phyloP scores from a whole-genome alignment of 2,888 invertebrate genomes.

The Archips xylosteana region DNA sequence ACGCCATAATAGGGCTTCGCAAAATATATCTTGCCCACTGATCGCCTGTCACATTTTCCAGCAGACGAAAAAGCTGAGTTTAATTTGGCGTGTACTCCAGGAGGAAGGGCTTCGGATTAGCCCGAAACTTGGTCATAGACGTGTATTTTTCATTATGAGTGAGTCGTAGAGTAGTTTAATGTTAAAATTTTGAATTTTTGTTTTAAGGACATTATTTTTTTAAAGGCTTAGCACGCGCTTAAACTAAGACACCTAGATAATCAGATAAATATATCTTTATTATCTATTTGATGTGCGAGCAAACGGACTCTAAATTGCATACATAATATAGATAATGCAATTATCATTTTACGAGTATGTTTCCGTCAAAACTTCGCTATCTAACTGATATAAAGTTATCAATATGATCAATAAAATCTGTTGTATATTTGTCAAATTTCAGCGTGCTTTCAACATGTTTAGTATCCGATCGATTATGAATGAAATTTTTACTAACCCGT shows the following conservation, averaged over 20 bases:
- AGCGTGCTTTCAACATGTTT: constrained; percentile 4
- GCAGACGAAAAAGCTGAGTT: too few species aligned
- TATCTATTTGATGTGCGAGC: not conserved
- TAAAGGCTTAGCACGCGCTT: not conserved
- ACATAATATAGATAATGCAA: not conserved
- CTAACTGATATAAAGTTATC: constrained; percentile 12
- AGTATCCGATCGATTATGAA: not conserved
- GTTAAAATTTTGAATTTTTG: too few species aligned
- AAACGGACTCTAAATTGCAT: not conserved
- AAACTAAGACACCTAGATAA: not conserved
- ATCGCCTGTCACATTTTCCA: too few species aligned
- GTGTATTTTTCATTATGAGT: too few species aligned
- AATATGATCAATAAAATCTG: constrained; percentile 15
- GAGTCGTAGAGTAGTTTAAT: too few species aligned
- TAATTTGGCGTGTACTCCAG: too few species aligned
- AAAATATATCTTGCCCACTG: too few species aligned
- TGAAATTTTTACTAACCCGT: not conserved
- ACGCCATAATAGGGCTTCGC: too few species aligned
- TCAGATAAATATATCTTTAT: constrained; percentile 23
- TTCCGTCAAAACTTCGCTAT: constrained; percentile 14
- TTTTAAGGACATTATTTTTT: too few species aligned
- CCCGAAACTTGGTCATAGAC: too few species aligned
- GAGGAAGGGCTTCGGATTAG: too few species aligned
- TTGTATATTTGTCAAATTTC: constrained; percentile 5
- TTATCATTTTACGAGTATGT: constrained; percentile 6